Percentiles rank a stretch among this genome's conserved stretches.
phyloP scores from a whole-genome alignment of 2,888 invertebrate species.

The Alentia gelatinosa region DNA sequence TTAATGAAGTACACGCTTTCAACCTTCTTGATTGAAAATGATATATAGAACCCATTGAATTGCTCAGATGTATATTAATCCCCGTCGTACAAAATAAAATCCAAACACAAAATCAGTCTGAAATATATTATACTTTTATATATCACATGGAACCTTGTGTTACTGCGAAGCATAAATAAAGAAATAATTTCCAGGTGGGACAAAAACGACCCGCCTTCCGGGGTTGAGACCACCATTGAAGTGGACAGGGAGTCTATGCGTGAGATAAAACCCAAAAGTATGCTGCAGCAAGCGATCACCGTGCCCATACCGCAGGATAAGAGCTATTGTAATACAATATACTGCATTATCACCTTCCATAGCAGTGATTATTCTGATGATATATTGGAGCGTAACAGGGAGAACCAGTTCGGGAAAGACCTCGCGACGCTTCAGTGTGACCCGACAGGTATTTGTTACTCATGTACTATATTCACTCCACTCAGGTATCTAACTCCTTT shows the following conservation, averaged over 20 bases:
- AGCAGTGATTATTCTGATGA: background rate
- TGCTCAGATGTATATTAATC: too few species aligned
- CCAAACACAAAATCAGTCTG: too few species aligned
- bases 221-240: background rate
- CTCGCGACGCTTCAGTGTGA: background rate
- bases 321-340: constrained; percentile 20
- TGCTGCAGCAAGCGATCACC: background rate
- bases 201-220: background rate
- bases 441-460: background rate
- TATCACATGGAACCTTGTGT: too few species aligned
- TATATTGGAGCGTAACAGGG: background rate
- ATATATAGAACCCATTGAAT: too few species aligned
- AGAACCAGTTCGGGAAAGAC: constrained; percentile 19
- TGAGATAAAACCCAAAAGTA: background rate
- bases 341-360: background rate
- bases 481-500: too few species aligned
- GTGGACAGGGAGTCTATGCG: background rate
- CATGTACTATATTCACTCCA: too few species aligned
- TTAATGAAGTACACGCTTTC: too few species aligned
- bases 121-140: too few species aligned
- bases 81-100: too few species aligned
- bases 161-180: background rate
- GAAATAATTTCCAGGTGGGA: background rate
- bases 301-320: background rate
- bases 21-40: too few species aligned